phyloP scores from a whole-genome alignment of 2,888 invertebrate species.

The Amaurobius ferox region DNA sequence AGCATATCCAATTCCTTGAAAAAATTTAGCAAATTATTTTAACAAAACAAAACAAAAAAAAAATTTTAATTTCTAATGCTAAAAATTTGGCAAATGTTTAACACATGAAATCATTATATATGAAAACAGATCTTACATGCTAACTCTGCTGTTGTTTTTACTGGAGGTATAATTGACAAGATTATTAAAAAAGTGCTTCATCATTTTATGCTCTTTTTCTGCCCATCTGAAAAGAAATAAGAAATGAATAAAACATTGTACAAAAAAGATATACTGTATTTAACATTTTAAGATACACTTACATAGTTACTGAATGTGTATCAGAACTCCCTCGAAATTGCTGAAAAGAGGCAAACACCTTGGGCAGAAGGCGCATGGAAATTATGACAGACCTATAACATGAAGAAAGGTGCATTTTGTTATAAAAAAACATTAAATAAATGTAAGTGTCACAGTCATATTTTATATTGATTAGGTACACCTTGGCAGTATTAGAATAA shows the following conservation, averaged over 20 bases:
- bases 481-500: no score
- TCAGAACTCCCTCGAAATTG: slow-evolving; percentile 89
- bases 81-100: no score
- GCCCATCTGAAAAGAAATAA: slow-evolving; percentile 83
- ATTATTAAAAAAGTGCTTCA: slow-evolving; percentile 93
- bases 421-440: no score
- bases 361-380: slow-evolving; percentile 90
- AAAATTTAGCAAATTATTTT: not conserved
- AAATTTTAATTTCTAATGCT: no score
- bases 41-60: no score
- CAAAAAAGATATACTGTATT: not conserved
- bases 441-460: no score
- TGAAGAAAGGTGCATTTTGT: no score
- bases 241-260: not conserved
- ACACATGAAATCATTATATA: no score
- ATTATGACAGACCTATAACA: slow-evolving; percentile 90
- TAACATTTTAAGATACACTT: slow-evolving; percentile 71
- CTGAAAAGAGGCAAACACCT: slow-evolving; percentile 92
- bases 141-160: slow-evolving; percentile 23
- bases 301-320: slow-evolving; percentile 89
- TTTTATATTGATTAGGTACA: no score
- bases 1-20: not conserved
- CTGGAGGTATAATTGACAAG: slow-evolving; percentile 84
- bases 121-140: no score
- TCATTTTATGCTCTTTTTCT: slow-evolving; percentile 93